Evolutionary conservation across 2,888 invertebrate genomes (phyloP), one percentile per base, ranked within the genome.

Genomic region (Epirrhoe tristata): DNA sequence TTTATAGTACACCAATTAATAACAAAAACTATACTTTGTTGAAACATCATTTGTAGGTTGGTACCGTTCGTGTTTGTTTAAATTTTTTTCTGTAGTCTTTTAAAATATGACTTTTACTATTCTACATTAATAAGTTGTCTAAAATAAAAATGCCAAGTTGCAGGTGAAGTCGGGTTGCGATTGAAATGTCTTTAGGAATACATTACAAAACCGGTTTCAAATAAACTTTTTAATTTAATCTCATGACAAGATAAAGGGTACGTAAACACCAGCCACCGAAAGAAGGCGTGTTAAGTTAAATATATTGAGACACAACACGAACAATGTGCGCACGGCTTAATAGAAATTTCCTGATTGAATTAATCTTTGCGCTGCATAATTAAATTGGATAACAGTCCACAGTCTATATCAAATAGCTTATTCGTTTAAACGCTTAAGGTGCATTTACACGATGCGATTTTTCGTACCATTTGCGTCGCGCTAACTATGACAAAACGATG

Each of bases 291-390:
- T 51, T 8, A 54, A 58, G 59, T 66, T n/a, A 65, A 69, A 66
- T 65, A 66, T 66, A 69, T 55, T 12, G 66, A 56, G 61, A 54
- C 61, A 46, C 31, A 65, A 63, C 65, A 69, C 65, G 66, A 50
- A 50, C 66, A 51, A 57, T 58, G 63, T 56, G 66, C 62, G 66
- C 62, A 55, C 58, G 55, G 57, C 64, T 64, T 68, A 61, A 61
- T 67, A 67, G 63, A 72, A 72, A 72, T 63, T 63, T 72, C 67
- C 63, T 67, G 72, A 72, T 72, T 67, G 67, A 63, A 67, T 72
- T 69, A 72, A 72, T 72, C 66, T 66, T 62, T 58, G 63, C 55
- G 63, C 57, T 72, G 72, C 61, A 69, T 72, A 72, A 69, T 72
- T 65, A 69, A 72, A 67, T 68, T 61, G 60, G 60, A 39, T 64